A percentile compares a stretch with the other conserved stretches of the same genome.
Evolutionary conservation across 2,113 vertebrate genomes (phyloP).

Genomic region (Tautogolabrus adspersus): DNA sequence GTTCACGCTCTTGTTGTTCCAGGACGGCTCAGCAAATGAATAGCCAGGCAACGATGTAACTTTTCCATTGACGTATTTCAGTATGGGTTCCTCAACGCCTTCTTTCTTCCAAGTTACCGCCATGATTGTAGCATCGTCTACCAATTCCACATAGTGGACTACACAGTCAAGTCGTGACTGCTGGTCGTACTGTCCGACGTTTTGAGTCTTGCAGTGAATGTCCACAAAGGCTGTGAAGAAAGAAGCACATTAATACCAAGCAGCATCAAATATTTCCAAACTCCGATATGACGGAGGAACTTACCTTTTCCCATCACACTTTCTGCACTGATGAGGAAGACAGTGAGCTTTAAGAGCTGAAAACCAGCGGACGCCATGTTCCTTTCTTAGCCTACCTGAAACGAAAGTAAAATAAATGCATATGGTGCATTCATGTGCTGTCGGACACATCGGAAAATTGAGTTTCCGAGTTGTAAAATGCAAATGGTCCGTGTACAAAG

Average conservation of each 20-base stretch:
- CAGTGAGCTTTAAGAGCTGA: accelerated
- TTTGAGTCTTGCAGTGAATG: not conserved
- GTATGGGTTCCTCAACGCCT: accelerated
- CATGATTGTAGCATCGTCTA: accelerated
- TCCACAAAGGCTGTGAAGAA: slow-evolving; percentile 34
- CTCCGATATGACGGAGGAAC: not conserved
- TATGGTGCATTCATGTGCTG: too few relatives aligned
- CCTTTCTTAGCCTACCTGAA: slow-evolving; percentile 43
- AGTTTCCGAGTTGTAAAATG: too few relatives aligned
- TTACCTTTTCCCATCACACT: not conserved
- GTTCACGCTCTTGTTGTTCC: slow-evolving; percentile 24
- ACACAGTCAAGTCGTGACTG: slow-evolving; percentile 52
- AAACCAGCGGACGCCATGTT: slow-evolving; percentile 55
- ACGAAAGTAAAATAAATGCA: not conserved
- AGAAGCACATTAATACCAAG: not conserved
- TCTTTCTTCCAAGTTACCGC: slow-evolving; percentile 40
- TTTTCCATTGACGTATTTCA: accelerated
- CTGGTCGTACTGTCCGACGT: slow-evolving; percentile 2
- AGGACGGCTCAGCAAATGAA: slow-evolving; percentile 18
- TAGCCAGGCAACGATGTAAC: accelerated
- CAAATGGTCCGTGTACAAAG: too few relatives aligned
- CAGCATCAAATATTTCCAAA: accelerated
- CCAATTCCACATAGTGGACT: accelerated
- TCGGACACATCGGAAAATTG: too few relatives aligned
- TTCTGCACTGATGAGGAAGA: accelerated